These are phyloP conservation scores for Oreocharis arfaki DNA, from an alignment of 2,113 vertebrate genomes.

Conservation along the genomic window DNA sequence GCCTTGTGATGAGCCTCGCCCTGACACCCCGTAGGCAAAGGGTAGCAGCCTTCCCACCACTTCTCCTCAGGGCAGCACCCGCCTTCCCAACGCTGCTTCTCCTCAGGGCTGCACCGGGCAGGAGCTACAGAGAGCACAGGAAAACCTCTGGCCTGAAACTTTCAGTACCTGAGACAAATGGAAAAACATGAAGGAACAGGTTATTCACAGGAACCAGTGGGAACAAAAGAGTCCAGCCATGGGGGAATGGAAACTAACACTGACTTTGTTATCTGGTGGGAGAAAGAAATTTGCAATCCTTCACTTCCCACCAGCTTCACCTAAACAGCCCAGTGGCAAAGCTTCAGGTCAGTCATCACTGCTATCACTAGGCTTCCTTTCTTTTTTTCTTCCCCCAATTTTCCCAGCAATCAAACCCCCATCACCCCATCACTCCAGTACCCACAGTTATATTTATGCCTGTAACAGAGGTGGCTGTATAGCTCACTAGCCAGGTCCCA, in stretches of 20 bases:
- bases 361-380: not conserved
- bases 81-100: not conserved
- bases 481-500: not conserved
- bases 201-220: not conserved
- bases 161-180: conserved; percentile 58
- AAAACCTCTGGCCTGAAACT: not conserved
- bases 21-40: fast-evolving
- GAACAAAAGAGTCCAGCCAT: not conserved
- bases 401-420: not conserved
- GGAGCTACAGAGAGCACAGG: not conserved
- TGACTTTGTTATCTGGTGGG: not conserved
- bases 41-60: not conserved
- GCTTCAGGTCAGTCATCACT: not conserved
- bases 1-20: fast-evolving
- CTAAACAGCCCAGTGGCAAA: not conserved
- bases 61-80: not conserved
- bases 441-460: not conserved
- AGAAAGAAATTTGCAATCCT: not conserved
- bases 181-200: not conserved
- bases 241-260: not conserved
- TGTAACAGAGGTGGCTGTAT: not conserved
- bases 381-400: not conserved
- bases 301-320: not conserved
- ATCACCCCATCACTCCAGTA: not conserved
- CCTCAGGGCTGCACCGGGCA: not conserved